phyloP scores from a whole-genome alignment of 2,888 invertebrate species.

The Apamea epomidion region DNA sequence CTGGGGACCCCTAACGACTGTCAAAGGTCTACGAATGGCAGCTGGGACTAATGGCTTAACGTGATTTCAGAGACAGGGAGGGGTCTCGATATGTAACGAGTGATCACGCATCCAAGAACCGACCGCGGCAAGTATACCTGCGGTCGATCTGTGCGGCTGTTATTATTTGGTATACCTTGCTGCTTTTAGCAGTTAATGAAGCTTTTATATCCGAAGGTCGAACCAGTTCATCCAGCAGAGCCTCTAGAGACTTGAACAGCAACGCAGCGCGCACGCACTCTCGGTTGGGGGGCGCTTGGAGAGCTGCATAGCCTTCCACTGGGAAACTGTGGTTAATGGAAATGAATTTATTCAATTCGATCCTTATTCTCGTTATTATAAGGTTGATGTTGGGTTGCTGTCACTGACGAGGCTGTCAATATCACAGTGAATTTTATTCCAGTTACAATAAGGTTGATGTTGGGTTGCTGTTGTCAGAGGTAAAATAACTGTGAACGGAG shows the following conservation, averaged over 20 bases:
- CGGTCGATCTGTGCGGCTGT: background rate
- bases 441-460: too few species aligned
- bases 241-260: conserved; percentile 82
- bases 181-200: conserved; percentile 76
- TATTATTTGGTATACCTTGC: conserved; percentile 77
- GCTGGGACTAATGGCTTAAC: background rate
- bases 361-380: background rate
- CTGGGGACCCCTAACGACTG: background rate
- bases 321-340: conserved; percentile 90
- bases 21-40: background rate
- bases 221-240: conserved; percentile 80
- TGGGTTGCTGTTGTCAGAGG: background rate
- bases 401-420: too few species aligned
- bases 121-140: background rate
- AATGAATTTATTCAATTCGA: background rate
- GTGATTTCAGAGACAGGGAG: background rate
- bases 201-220: conserved; percentile 75
- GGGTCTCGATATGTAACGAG: background rate
- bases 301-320: conserved; percentile 91
- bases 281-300: conserved; percentile 89
- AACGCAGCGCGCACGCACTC: conserved; percentile 80
- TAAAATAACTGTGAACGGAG: background rate
- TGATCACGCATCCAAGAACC: background rate
- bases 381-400: background rate
- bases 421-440: too few species aligned